Percentiles rank a stretch among this genome's conserved stretches.
These are phyloP conservation scores for Amphilophus citrinellus DNA, from an alignment of 2,113 vertebrate genomes.

Conservation along the genomic window DNA sequence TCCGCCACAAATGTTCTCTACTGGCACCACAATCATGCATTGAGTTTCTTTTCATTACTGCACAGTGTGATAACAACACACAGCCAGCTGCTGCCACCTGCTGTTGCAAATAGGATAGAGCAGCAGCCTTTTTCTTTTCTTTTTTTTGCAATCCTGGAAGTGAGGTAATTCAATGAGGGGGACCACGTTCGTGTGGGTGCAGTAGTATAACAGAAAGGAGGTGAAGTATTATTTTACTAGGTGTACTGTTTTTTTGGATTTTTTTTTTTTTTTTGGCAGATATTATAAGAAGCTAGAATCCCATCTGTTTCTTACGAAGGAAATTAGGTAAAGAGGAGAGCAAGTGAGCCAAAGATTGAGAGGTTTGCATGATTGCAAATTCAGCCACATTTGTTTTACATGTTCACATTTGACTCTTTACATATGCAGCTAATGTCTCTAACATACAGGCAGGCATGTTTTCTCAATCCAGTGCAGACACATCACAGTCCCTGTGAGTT, in stretches of 20 bases:
- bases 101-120: conserved; percentile 38
- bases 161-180: conserved; percentile 49
- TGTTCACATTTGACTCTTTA: not conserved
- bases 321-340: conserved; percentile 22
- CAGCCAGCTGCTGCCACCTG: conserved; percentile 74
- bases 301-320: not conserved
- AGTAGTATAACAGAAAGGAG: not conserved
- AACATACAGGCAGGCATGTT: conserved; percentile 12
- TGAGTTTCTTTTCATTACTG: conserved; percentile 27
- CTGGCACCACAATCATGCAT: not conserved
- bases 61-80: conserved; percentile 25
- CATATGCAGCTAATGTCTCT: conserved; percentile 27
- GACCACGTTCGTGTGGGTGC: conserved; percentile 40
- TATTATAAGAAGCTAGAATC: not conserved
- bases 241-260: not conserved
- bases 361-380: not conserved
- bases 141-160: not conserved
- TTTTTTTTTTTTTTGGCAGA: conserved; percentile 16
- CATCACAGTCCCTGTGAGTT: conserved; percentile 27
- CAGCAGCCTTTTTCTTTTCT: not conserved
- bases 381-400: conserved; percentile 30
- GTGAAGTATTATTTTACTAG: conserved; percentile 45
- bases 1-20: conserved; percentile 23
- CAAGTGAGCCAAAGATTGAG: not conserved
- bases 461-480: not conserved